Evolutionary conservation across 35 echinoderm and acorn worm genomes (phyloP).

Genomic region (Heliocidaris erythrogramma): DNA sequence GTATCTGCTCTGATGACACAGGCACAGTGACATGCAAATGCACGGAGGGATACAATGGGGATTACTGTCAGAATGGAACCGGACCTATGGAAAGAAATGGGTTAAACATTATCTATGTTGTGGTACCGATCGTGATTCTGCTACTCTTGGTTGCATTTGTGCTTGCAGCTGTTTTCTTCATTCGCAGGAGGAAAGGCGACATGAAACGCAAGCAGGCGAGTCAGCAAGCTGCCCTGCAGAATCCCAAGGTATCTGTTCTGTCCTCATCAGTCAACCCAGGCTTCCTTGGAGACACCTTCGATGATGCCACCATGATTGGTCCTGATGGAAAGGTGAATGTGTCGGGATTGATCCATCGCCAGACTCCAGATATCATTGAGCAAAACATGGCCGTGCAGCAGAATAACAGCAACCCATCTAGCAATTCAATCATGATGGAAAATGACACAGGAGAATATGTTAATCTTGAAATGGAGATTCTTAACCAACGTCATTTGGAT

Average conservation of each 20-base stretch:
- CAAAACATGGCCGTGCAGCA: slow-evolving; percentile 71
- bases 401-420: slow-evolving; percentile 49
- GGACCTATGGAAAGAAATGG: background rate
- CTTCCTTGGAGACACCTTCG: slow-evolving; percentile 75
- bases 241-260: slow-evolving; percentile 24
- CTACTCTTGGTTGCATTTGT: slow-evolving; percentile 61
- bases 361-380: slow-evolving; percentile 85
- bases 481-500: slow-evolving; percentile 28
- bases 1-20: slow-evolving; percentile 35
- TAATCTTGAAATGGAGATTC: slow-evolving; percentile 47
- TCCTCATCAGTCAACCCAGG: slow-evolving; percentile 62
- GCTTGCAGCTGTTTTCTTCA: slow-evolving; percentile 42
- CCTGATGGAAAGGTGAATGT: slow-evolving; percentile 31
- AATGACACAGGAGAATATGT: slow-evolving; percentile 53
- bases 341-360: slow-evolving; percentile 44
- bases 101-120: slow-evolving; percentile 37
- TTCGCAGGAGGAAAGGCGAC: background rate
- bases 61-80: slow-evolving; percentile 16
- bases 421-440: slow-evolving; percentile 68
- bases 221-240: background rate
- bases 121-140: slow-evolving; percentile 52
- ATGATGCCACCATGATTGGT: slow-evolving; percentile 91
- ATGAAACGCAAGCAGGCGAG: slow-evolving; percentile 25
- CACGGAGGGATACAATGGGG: slow-evolving; percentile 48
- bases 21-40: slow-evolving; percentile 52